These are phyloP conservation scores for Peromyscus leucopus DNA, from an alignment of 2,113 vertebrate species.

Conservation along the genomic window DNA sequence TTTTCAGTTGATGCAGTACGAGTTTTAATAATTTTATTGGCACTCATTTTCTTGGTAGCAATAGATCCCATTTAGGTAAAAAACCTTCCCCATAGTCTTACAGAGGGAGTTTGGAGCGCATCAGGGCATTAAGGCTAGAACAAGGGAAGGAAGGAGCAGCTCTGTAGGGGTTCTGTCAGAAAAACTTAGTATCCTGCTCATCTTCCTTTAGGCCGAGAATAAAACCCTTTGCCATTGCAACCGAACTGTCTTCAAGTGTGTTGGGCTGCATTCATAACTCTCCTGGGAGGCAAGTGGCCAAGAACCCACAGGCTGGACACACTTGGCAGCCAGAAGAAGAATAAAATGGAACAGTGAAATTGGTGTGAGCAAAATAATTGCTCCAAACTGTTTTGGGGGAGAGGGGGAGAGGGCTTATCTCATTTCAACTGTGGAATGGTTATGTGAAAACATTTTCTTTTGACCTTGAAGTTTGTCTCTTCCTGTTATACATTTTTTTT, in stretches of 20 bases:
- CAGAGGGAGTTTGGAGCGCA: accelerated
- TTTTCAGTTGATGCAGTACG: too few relatives aligned
- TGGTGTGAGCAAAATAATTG: background rate
- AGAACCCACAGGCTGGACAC: background rate
- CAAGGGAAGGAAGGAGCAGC: background rate
- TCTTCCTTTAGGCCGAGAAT: background rate
- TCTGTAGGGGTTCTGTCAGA: background rate
- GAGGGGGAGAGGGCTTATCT: too few relatives aligned
- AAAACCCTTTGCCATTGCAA: background rate
- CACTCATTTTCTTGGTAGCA: background rate
- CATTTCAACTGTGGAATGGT: background rate
- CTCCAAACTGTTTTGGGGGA: background rate
- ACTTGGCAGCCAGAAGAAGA: background rate
- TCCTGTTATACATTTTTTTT: background rate
- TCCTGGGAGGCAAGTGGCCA: background rate
- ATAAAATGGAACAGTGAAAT: background rate
- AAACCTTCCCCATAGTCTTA: background rate
- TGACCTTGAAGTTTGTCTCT: background rate
- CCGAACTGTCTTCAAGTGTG: background rate
- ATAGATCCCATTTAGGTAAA: background rate
- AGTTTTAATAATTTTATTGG: conserved; percentile 19
- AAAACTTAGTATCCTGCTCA: background rate
- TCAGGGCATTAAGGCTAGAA: background rate
- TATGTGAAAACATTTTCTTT: background rate
- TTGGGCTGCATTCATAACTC: background rate